Conservation (phyloP, 2,888 invertebrate species). For the Cantharis flavilabris region DNA sequence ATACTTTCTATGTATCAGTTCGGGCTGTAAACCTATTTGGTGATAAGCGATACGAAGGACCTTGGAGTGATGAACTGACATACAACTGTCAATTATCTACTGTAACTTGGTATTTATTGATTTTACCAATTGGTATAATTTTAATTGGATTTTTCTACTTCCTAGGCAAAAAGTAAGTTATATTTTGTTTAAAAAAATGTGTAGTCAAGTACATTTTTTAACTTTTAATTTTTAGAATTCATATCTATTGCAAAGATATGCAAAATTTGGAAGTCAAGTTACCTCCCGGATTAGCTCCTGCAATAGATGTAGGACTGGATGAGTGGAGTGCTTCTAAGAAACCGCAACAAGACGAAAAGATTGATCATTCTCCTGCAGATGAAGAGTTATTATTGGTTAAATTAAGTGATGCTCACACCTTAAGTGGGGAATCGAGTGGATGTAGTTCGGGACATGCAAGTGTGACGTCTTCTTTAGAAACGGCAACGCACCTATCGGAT, state of each 20-base stretch:
- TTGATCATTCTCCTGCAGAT: constrained; percentile 43
- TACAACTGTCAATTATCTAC: constrained; percentile 37
- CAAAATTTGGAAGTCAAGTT: constrained; percentile 69
- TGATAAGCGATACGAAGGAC: constrained; percentile 41
- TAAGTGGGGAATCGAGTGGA: constrained; percentile 60
- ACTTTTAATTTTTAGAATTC: constrained; percentile 11
- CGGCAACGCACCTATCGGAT: constrained; percentile 58
- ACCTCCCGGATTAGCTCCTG: constrained; percentile 64
- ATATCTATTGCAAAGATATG: constrained; percentile 53
- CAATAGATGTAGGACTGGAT: constrained; percentile 34
- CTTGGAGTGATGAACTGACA: constrained; percentile 49
- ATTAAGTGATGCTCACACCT: constrained; percentile 33
- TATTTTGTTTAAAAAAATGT: not conserved
- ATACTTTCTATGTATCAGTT: constrained; percentile 43
- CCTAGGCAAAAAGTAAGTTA: not conserved
- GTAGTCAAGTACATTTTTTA: not conserved
- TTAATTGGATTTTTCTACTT: not conserved
- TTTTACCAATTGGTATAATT: not conserved
- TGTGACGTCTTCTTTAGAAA: constrained; percentile 60
- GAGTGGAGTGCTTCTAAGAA: constrained; percentile 47
- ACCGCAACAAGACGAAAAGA: constrained; percentile 42
- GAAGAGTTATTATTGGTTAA: constrained; percentile 46
- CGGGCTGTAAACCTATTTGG: constrained; percentile 49
- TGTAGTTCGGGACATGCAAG: constrained; percentile 64
- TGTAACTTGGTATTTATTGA: constrained; percentile 1